Base-by-base conservation (phyloP, 2,888 invertebrate genomes). In the Galeruca laticollis region DNA sequence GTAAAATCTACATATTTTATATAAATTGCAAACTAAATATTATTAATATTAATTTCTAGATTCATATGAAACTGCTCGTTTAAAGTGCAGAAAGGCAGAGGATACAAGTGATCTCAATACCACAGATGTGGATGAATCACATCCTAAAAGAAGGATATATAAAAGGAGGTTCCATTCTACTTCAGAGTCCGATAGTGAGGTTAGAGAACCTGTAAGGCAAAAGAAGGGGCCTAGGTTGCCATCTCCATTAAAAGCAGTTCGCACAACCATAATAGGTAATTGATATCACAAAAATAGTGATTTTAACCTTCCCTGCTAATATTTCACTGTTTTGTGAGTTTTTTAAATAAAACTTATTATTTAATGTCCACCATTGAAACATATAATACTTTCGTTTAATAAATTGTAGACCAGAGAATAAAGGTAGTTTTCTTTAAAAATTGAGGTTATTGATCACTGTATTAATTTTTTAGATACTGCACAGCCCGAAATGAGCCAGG, bases 151-250 rank as follows among this genome's bases (percentile, higher is more conserved):
- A 40, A 13, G n/a, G n/a, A n/a, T n/a, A n/a, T n/a, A n/a, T n/a
- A n/a, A n/a, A n/a, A n/a, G n/a, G n/a, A n/a, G n/a, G 13, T 40
- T 40, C 11, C 40, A 40, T 40, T 40, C 40, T 10, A 13, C 40
- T 10, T 40, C 40, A 40, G 40, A 40, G 40, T 40, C 40, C 11
- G 11, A 40, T 13, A 40, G 40, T 40, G 40, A 40, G 1, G 40
- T 40, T 40, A 13, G 13, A 10, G 40, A 40, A 13, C 11, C 40
- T 40, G 40, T 40, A 40, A 40, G 40, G 13, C 40, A 40, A 40
- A 40, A 40, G 40, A 40, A 40, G 40, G 13, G 40, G 40, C 40
- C 40, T 40, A 40, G 40, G 40, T 13, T 40, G 40, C 40, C 40
- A 40, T 40, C 40, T 40, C 40, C 40, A 40, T 13, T 13, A 40